These are phyloP conservation scores for Phalacrocorax carbo DNA, from an alignment of 2,113 vertebrate genomes.

Conservation along the genomic window DNA sequence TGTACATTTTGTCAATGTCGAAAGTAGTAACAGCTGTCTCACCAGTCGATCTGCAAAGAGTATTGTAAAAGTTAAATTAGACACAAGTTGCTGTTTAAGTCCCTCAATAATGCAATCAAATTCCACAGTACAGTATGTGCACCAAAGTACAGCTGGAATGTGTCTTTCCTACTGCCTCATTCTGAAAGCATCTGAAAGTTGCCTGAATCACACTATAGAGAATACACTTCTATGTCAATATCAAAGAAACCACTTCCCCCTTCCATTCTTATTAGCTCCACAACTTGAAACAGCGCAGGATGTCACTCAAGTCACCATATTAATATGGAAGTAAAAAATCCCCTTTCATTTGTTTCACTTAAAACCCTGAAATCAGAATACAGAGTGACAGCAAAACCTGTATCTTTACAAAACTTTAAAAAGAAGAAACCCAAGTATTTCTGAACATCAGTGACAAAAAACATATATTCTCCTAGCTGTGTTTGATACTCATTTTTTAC, in stretches of 20 bases:
- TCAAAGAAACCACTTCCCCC: not conserved
- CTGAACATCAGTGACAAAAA: not conserved
- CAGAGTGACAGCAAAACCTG: not conserved
- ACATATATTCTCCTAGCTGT: not conserved
- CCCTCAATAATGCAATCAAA: not conserved
- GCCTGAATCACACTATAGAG: not conserved
- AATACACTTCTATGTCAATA: not conserved
- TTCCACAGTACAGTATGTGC: not conserved
- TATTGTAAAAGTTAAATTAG: not conserved
- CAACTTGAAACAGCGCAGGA: not conserved
- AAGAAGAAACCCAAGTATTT: not conserved
- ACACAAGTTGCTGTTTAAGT: not conserved
- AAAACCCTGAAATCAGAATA: not conserved
- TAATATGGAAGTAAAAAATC: not conserved
- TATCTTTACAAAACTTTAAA: not conserved
- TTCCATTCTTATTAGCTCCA: not conserved
- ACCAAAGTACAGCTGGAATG: not conserved
- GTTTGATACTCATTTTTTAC: not conserved
- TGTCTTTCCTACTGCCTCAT: accelerated
- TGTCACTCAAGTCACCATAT: not conserved
- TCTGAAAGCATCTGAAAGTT: not conserved
- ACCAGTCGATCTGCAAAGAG: slow-evolving; percentile 83
- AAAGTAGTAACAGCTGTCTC: slow-evolving; percentile 93
- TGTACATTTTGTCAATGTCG: slow-evolving; percentile 96
- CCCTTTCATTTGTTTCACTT: not conserved